Percentiles rank a stretch among this genome's conserved stretches.
phyloP scores from a whole-genome alignment of 2,888 invertebrate species.

The Limnephilus lunatus region DNA sequence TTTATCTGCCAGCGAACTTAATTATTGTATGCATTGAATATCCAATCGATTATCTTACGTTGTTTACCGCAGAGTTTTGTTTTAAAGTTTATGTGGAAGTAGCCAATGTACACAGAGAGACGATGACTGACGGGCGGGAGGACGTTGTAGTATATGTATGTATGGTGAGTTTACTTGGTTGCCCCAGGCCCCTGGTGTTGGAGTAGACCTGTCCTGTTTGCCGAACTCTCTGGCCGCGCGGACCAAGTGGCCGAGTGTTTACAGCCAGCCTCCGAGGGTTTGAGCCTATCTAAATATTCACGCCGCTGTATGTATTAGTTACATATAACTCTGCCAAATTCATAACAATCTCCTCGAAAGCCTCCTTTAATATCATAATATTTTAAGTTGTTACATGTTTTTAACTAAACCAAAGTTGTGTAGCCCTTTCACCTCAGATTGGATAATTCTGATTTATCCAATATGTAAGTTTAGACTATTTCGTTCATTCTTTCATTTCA shows the following conservation, averaged over 20 bases:
- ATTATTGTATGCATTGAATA: not conserved
- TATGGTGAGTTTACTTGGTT: not conserved
- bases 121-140: not conserved
- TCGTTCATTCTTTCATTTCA: not conserved
- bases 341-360: not conserved
- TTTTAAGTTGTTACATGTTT: not conserved
- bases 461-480: not conserved
- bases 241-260: slow-evolving; percentile 23
- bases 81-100: not conserved
- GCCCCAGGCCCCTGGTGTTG: not conserved
- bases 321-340: not conserved
- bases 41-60: not conserved
- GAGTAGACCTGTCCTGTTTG: slow-evolving; percentile 17
- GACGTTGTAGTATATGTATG: not conserved
- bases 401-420: not conserved
- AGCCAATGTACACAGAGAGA: not conserved
- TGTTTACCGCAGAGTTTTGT: not conserved
- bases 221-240: slow-evolving; percentile 15
- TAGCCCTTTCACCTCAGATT: not conserved
- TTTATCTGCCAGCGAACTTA: too few species aligned
- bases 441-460: not conserved
- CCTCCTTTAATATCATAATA: not conserved
- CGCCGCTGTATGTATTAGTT: not conserved
- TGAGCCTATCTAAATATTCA: not conserved
- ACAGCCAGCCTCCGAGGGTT: not conserved